Percentiles rank a stretch among this genome's conserved stretches.
Conservation (phyloP, 2,888 invertebrate species). For the Hypercompe scribonia region DNA sequence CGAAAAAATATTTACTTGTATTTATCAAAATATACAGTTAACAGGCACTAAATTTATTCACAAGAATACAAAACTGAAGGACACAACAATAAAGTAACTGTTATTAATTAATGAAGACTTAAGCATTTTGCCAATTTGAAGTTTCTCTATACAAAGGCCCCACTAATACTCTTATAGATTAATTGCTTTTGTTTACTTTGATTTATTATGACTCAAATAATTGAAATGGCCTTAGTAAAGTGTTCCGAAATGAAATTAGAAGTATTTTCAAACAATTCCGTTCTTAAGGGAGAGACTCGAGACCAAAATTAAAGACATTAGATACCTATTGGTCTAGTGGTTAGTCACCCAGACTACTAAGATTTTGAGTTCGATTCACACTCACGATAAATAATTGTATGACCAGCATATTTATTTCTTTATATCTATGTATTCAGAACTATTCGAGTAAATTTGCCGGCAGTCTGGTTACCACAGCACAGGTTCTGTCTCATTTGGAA, state of each 20-base stretch:
- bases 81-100: not conserved
- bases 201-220: not conserved
- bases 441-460: too few species aligned
- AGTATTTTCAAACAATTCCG: not conserved
- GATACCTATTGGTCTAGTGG: not conserved
- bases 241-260: not conserved
- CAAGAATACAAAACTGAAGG: not conserved
- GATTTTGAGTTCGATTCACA: not conserved
- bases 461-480: too few species aligned
- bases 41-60: not conserved
- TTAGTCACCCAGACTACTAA: not conserved
- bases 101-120: not conserved
- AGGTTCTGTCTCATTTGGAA: not conserved
- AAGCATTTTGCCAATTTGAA: not conserved
- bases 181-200: constrained; percentile 1
- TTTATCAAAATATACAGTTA: not conserved
- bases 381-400: not conserved
- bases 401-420: too few species aligned
- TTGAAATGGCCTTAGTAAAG: not conserved
- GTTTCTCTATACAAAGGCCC: not conserved
- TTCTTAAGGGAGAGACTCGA: not conserved
- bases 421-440: too few species aligned
- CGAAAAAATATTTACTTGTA: too few species aligned
- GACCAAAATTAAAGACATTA: not conserved
- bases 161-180: not conserved